Conservation (phyloP, 2,888 invertebrate genomes). For the Phragmatobia fuliginosa region DNA sequence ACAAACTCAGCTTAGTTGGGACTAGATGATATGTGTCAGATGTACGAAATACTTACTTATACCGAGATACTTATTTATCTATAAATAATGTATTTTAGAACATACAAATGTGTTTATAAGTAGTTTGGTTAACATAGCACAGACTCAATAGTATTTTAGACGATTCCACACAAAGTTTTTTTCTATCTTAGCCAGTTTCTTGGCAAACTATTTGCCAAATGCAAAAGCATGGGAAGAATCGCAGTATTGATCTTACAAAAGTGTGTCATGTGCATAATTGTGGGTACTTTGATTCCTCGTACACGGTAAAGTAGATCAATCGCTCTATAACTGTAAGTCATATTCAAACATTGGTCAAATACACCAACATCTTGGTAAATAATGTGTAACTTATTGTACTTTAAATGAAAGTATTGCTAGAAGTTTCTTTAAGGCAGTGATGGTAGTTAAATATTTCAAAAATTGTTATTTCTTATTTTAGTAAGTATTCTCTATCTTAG, state of each 20-base stretch:
- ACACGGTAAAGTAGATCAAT: slow-evolving; percentile 13
- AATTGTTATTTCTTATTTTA: neutral
- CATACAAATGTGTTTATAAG: no score
- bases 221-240: neutral
- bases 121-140: no score
- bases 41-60: no score
- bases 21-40: no score
- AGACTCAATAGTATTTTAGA: neutral
- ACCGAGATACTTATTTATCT: no score
- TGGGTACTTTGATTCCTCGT: slow-evolving; percentile 10
- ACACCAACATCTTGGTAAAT: slow-evolving; percentile 1
- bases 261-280: slow-evolving; percentile 20
- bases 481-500: neutral
- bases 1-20: no score
- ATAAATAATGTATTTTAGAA: no score
- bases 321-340: slow-evolving; percentile 7
- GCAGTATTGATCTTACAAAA: slow-evolving; percentile 13
- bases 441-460: neutral
- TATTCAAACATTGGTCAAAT: slow-evolving; percentile 4
- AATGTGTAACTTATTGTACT: neutral
- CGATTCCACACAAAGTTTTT: neutral
- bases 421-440: neutral
- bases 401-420: neutral
- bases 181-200: neutral
- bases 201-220: slow-evolving; percentile 4